Percentiles rank a stretch among this genome's conserved stretches.
phyloP scores from a whole-genome alignment of 1,140 invertebrate species.

The Drosophila kepulauana region DNA sequence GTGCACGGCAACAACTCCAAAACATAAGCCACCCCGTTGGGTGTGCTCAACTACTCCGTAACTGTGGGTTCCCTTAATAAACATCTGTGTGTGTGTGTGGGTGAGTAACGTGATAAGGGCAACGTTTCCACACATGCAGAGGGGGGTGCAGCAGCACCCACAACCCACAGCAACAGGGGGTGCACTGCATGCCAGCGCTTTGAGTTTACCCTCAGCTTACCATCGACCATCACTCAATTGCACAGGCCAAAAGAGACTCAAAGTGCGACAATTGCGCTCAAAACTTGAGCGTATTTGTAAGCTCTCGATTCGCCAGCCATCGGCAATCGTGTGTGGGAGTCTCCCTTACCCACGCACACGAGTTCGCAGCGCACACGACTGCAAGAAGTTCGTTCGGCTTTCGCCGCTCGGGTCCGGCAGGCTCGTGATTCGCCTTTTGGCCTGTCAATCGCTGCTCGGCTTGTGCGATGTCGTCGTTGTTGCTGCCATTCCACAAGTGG shows the following conservation, averaged over 20 bases:
- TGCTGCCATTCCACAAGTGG: slow-evolving; percentile 80
- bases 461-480: slow-evolving; percentile 40
- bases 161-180: slow-evolving; percentile 22
- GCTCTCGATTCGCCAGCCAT: slow-evolving; percentile 69
- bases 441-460: slow-evolving; percentile 39
- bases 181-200: slow-evolving; percentile 24
- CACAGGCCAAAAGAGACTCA: slow-evolving; percentile 48
- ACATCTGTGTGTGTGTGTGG: slow-evolving; percentile 17
- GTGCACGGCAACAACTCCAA: slow-evolving; percentile 66
- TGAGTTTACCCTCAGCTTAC: slow-evolving; percentile 18
- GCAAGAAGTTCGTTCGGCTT: slow-evolving; percentile 49
- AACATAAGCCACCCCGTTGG: slow-evolving; percentile 71
- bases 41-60: slow-evolving; percentile 13
- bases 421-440: slow-evolving; percentile 72
- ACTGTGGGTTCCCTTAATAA: slow-evolving; percentile 7
- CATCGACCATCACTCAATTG: slow-evolving; percentile 20
- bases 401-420: slow-evolving; percentile 39
- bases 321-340: slow-evolving; percentile 59
- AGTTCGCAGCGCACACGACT: slow-evolving; percentile 3
- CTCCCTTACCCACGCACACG: slow-evolving; percentile 45
- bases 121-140: not conserved
- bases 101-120: slow-evolving; percentile 46
- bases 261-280: slow-evolving; percentile 27
- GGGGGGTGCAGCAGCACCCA: slow-evolving; percentile 5
- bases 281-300: slow-evolving; percentile 55